Conservation (phyloP, 2,888 invertebrate genomes). For the Entomobrya multifasciata region DNA sequence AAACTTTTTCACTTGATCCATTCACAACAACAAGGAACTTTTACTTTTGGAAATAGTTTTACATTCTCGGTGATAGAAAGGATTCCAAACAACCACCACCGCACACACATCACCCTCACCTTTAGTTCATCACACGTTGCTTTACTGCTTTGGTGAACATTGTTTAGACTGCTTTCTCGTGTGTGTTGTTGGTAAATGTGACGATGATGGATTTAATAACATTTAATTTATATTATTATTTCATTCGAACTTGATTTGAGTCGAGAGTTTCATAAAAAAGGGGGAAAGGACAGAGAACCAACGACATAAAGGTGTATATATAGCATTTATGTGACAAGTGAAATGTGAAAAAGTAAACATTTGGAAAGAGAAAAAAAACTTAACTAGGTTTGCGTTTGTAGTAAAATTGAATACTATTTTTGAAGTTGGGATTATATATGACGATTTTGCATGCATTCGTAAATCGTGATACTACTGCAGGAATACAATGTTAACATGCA, state of each 20-base stretch:
- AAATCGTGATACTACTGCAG: too few relatives aligned
- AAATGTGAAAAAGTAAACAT: slow-evolving; percentile 68
- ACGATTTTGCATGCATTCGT: too few relatives aligned
- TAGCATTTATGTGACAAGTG: slow-evolving; percentile 54
- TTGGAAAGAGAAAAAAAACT: background rate
- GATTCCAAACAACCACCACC: too few relatives aligned
- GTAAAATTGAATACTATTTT: background rate
- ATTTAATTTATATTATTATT: slow-evolving; percentile 40
- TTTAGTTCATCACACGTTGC: too few relatives aligned
- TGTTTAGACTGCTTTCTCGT: background rate
- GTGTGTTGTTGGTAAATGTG: slow-evolving; percentile 21
- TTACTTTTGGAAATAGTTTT: slow-evolving; percentile 29
- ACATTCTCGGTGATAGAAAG: too few relatives aligned
- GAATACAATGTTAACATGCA: background rate
- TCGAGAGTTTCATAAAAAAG: too few relatives aligned
- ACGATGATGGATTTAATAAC: slow-evolving; percentile 67
- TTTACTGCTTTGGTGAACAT: too few relatives aligned
- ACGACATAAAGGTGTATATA: slow-evolving; percentile 5
- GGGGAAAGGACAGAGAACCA: too few relatives aligned
- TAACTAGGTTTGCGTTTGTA: background rate
- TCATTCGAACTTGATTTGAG: too few relatives aligned
- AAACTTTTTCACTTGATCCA: background rate
- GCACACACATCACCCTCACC: too few relatives aligned
- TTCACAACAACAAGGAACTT: slow-evolving; percentile 14
- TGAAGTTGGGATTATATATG: too few relatives aligned